These are phyloP conservation scores for Urocitellus parryii DNA, from an alignment of 2,113 vertebrate species.

Conservation along the genomic window DNA sequence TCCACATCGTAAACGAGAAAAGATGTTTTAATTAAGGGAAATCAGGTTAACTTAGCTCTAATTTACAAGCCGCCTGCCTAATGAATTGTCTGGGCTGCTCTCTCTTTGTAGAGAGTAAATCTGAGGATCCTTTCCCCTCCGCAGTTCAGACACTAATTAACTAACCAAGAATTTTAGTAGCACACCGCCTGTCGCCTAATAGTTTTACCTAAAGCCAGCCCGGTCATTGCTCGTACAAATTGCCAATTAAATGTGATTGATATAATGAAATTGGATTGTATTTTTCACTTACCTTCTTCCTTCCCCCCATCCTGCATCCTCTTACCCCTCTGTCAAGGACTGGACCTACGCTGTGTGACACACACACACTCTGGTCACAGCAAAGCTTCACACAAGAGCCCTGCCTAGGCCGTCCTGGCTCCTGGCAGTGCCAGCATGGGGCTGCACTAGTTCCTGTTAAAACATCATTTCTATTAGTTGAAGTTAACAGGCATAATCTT, in stretches of 20 bases:
- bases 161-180: slow-evolving; percentile 93
- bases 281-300: slow-evolving; percentile 90
- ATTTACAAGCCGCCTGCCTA: slow-evolving; percentile 95
- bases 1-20: slow-evolving; percentile 96
- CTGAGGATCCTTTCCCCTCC: slow-evolving; percentile 91
- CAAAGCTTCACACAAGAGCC: not conserved
- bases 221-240: slow-evolving; percentile 94
- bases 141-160: slow-evolving; percentile 94
- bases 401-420: not conserved
- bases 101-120: slow-evolving; percentile 95
- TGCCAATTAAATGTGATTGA: slow-evolving; percentile 96
- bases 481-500: slow-evolving; percentile 79
- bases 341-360: not conserved
- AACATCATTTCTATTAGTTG: slow-evolving; percentile 75
- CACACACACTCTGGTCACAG: not conserved
- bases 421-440: not conserved
- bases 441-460: slow-evolving; percentile 42
- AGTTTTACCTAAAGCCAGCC: slow-evolving; percentile 93
- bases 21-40: slow-evolving; percentile 98
- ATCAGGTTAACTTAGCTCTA: slow-evolving; percentile 95
- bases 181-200: slow-evolving; percentile 91
- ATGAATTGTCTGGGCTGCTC: slow-evolving; percentile 96
- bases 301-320: slow-evolving; percentile 30
- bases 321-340: not conserved
- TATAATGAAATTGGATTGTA: slow-evolving; percentile 93